Evolutionary conservation across 2,888 invertebrate species (phyloP).

Genomic region (Agrochola circellaris): DNA sequence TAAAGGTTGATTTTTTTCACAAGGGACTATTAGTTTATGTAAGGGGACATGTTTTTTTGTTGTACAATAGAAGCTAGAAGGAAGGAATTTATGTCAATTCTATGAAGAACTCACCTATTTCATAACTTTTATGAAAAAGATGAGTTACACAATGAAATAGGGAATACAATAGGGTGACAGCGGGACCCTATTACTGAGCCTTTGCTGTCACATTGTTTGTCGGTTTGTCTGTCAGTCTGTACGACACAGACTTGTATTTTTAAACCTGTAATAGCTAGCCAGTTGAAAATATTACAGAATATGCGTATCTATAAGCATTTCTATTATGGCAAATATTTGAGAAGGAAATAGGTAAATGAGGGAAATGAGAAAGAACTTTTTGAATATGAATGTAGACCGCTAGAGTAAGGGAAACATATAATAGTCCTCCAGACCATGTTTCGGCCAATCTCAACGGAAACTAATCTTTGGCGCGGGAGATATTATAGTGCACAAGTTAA

Average conservation of each 20-base stretch:
- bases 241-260: not conserved
- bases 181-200: not conserved
- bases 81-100: not conserved
- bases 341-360: not conserved
- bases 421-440: too few species aligned
- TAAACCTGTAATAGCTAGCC: not conserved
- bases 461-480: too few species aligned
- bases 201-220: not conserved
- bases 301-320: not conserved
- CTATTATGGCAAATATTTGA: not conserved
- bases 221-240: not conserved
- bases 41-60: not conserved
- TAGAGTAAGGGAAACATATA: too few species aligned
- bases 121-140: not conserved
- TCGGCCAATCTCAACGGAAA: too few species aligned
- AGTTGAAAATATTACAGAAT: not conserved
- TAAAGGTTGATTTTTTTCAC: not conserved
- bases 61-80: not conserved
- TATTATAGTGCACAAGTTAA: too few species aligned
- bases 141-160: not conserved
- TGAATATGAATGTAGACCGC: too few species aligned
- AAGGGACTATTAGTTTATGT: constrained; percentile 24
- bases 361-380: too few species aligned
- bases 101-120: not conserved
- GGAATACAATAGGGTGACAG: not conserved